These are phyloP conservation scores for Chelmon rostratus DNA, from an alignment of 2,797 vertebrate genomes.

Conservation along the genomic window DNA sequence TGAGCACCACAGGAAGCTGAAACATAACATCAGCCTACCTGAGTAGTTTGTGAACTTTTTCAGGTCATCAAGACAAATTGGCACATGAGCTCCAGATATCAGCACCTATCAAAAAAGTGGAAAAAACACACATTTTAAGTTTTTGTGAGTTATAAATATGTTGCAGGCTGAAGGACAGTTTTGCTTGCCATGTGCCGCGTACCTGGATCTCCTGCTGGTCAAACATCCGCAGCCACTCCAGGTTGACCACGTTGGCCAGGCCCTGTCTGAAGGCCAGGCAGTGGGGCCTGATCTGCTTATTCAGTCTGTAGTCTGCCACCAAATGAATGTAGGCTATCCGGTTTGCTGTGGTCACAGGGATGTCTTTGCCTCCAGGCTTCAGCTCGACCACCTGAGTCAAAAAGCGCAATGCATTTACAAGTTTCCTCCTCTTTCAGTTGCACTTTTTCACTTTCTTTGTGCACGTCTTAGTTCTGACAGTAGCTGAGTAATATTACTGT, in stretches of 20 bases:
- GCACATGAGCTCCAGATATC: conserved; percentile 97
- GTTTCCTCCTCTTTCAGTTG: background rate
- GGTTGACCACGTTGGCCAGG: conserved; percentile 95
- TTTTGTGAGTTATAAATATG: background rate
- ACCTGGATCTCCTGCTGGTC: conserved; percentile 99
- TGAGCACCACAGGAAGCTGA: background rate
- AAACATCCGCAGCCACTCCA: conserved; percentile 99
- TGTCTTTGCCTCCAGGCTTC: conserved; percentile 94
- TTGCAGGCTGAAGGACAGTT: background rate
- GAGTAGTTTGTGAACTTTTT: conserved; percentile 99
- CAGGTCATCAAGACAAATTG: conserved; percentile 96
- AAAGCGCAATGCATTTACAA: background rate
- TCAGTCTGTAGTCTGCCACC: conserved; percentile 96
- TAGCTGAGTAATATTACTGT: background rate
- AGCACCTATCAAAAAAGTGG: conserved; percentile 86
- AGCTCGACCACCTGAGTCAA: conserved; percentile 93
- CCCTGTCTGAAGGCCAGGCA: conserved; percentile 96
- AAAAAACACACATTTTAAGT: background rate
- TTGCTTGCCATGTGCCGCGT: background rate
- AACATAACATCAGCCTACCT: conserved; percentile 79
- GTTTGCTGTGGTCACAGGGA: conserved; percentile 95
- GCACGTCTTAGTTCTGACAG: background rate
- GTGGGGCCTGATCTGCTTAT: conserved; percentile 96
- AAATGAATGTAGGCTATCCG: conserved; percentile 97
- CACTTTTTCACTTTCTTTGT: background rate